A percentile compares a stretch with the other conserved stretches of the same genome.
These are phyloP conservation scores for Patella ulyssiponensis DNA, from an alignment of 2,888 invertebrate species.

Conservation along the genomic window DNA sequence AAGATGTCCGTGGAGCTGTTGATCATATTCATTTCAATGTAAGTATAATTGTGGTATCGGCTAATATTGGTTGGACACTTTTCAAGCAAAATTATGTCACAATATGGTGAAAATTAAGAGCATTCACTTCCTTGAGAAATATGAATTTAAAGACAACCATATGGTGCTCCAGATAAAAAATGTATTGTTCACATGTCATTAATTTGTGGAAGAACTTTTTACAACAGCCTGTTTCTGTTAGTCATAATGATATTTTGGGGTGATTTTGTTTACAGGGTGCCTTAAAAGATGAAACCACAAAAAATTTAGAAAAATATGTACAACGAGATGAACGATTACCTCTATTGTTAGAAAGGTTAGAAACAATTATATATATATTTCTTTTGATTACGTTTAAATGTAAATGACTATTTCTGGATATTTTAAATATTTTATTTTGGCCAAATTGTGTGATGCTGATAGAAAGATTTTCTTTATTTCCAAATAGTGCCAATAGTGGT, in stretches of 20 bases:
- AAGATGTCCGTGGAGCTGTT: slow-evolving; percentile 94
- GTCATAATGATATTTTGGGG: too few species aligned
- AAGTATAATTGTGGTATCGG: slow-evolving; percentile 21
- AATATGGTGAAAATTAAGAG: too few species aligned
- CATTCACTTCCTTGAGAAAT: too few species aligned
- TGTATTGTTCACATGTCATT: neutral
- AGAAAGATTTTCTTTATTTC: too few species aligned
- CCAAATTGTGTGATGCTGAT: too few species aligned
- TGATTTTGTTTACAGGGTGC: slow-evolving; percentile 79
- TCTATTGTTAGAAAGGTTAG: slow-evolving; percentile 82
- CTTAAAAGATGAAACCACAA: slow-evolving; percentile 88
- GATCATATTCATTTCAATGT: slow-evolving; percentile 80
- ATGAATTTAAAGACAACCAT: too few species aligned
- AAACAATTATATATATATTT: neutral
- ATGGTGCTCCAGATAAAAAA: too few species aligned
- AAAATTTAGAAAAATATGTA: slow-evolving; percentile 90
- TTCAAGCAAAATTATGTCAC: too few species aligned
- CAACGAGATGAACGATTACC: slow-evolving; percentile 92
- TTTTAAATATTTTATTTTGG: too few species aligned
- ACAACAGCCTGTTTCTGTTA: neutral
- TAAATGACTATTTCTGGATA: too few species aligned
- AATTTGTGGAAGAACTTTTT: neutral
- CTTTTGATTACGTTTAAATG: neutral
- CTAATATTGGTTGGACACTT: too few species aligned
- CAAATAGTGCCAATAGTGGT: too few species aligned